Percentiles rank a stretch among this genome's conserved stretches.
Evolutionary conservation across 2,888 invertebrate genomes (phyloP).

Genomic region (Ecdyonurus torrentis): DNA sequence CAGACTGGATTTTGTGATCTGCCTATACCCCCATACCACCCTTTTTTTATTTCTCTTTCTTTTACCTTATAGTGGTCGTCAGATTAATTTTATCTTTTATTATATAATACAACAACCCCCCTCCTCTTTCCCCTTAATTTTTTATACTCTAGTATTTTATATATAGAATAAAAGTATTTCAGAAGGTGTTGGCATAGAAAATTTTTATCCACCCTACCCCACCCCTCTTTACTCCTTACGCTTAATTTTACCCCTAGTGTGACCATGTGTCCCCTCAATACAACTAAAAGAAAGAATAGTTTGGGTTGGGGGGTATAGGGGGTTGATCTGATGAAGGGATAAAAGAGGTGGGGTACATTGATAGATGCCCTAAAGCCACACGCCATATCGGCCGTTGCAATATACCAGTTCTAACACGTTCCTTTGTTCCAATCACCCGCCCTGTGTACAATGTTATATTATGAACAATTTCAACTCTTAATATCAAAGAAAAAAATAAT

Average conservation of each 20-base stretch:
- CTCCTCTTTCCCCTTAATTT: neutral
- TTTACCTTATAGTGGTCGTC: neutral
- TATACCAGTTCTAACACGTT: neutral
- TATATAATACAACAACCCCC: no score
- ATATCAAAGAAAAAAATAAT: no score
- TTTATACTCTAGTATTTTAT: neutral
- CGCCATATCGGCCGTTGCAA: neutral
- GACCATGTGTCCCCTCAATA: slow-evolving; percentile 1
- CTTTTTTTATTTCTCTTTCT: no score
- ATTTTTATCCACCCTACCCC: neutral
- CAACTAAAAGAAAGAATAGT: neutral
- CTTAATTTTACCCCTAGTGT: neutral
- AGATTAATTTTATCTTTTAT: slow-evolving; percentile 1
- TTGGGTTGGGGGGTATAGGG: no score
- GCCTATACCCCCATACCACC: no score
- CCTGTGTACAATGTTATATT: no score
- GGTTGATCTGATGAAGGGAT: no score
- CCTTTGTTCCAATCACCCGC: neutral
- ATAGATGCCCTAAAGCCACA: neutral
- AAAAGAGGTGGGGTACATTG: neutral
- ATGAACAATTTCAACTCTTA: no score
- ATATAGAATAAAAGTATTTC: neutral
- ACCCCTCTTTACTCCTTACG: no score
- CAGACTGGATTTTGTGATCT: neutral
- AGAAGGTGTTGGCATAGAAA: slow-evolving; percentile 2